Conservation (phyloP, 2,113 vertebrate species). For the Craseonycteris thonglongyai region DNA sequence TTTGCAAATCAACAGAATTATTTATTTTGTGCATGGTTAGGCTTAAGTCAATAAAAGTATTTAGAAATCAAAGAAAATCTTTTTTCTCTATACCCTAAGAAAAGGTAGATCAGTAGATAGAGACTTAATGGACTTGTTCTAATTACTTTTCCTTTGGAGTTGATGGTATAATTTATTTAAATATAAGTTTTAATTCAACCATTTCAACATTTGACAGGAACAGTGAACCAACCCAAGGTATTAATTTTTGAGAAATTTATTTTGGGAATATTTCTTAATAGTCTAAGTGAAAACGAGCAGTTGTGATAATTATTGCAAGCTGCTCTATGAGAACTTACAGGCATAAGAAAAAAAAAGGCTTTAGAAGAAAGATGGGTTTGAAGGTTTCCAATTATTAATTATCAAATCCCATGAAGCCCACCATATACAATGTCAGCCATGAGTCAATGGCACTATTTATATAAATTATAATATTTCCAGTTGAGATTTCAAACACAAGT, state of each 20-base stretch:
- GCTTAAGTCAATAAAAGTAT: background rate
- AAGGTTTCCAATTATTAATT: background rate
- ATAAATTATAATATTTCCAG: background rate
- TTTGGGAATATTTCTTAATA: background rate
- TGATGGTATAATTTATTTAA: constrained; percentile 7
- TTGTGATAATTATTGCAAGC: background rate
- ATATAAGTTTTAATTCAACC: background rate
- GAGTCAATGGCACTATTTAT: background rate
- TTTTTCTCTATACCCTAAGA: background rate
- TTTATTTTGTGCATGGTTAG: background rate
- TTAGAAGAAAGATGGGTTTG: background rate
- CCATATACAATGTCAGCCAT: background rate
- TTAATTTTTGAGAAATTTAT: constrained; percentile 34
- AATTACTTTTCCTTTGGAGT: constrained; percentile 9
- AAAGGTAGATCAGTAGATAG: background rate
- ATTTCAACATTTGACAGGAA: background rate
- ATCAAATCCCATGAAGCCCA: background rate
- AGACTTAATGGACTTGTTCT: background rate
- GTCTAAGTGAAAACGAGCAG: background rate
- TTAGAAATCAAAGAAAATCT: constrained; percentile 21
- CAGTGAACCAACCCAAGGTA: background rate
- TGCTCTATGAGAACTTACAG: background rate
- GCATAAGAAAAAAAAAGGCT: background rate
- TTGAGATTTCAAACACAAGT: background rate
- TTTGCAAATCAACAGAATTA: background rate